Evolutionary conservation across 2,888 invertebrate genomes (phyloP).

Genomic region (Hoplodrina blanda): DNA sequence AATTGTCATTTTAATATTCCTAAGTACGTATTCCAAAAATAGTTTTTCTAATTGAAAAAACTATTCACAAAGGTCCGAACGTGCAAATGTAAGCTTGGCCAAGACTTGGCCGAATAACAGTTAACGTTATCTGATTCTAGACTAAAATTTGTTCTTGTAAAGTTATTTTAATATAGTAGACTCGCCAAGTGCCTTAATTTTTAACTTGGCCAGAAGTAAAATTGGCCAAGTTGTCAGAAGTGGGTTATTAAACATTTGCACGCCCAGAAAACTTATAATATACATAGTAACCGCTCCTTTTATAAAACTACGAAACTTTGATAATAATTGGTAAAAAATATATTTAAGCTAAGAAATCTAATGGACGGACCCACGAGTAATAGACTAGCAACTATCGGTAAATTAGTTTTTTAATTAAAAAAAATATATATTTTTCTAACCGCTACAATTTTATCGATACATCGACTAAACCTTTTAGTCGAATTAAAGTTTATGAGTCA

Average conservation of each 20-base stretch:
- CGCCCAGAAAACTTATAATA: slow-evolving; percentile 40
- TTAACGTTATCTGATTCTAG: neutral
- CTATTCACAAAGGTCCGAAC: slow-evolving; percentile 30
- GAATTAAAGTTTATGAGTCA: slow-evolving; percentile 9
- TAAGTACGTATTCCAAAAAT: slow-evolving; percentile 54
- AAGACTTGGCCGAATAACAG: neutral
- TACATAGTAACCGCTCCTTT: slow-evolving; percentile 62
- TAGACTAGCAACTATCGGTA: slow-evolving; percentile 71
- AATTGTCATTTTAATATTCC: slow-evolving; percentile 22
- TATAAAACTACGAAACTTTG: slow-evolving; percentile 61
- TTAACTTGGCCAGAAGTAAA: neutral
- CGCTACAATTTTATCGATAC: slow-evolving; percentile 53
- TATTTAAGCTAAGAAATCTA: slow-evolving; percentile 65
- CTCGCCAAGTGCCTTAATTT: neutral
- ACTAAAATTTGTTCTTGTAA: slow-evolving; percentile 22
- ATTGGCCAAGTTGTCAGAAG: slow-evolving; percentile 18
- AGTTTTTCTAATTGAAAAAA: slow-evolving; percentile 36
- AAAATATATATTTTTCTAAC: slow-evolving; percentile 50
- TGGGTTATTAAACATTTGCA: slow-evolving; percentile 16
- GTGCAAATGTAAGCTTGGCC: slow-evolving; percentile 30
- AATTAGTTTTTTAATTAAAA: slow-evolving; percentile 50
- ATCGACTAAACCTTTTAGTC: slow-evolving; percentile 56
- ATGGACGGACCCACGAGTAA: slow-evolving; percentile 71
- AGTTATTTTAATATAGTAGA: neutral
- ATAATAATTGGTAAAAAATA: slow-evolving; percentile 66